These are phyloP conservation scores for Prunella strophiata DNA, from an alignment of 2,797 vertebrate species.

Conservation along the genomic window DNA sequence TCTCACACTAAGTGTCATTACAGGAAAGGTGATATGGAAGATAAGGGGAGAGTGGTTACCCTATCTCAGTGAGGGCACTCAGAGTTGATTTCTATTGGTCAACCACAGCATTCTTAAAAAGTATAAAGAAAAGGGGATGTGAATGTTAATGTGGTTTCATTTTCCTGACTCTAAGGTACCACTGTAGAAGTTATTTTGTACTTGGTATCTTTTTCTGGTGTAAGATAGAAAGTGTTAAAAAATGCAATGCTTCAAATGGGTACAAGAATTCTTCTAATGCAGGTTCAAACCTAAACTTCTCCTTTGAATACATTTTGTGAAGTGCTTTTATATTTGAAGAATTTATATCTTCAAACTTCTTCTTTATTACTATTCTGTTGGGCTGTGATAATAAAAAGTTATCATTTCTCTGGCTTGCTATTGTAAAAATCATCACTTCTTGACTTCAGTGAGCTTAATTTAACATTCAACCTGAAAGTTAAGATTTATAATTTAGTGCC, in stretches of 20 bases:
- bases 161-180: background rate
- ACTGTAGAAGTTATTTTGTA: background rate
- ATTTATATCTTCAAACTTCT: background rate
- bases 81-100: background rate
- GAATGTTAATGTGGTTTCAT: background rate
- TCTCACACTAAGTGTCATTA: background rate
- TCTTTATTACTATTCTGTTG: background rate
- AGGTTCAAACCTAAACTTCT: background rate
- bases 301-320: background rate
- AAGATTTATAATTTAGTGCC: background rate
- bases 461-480: background rate
- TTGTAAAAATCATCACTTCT: background rate
- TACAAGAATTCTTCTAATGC: background rate
- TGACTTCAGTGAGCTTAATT: background rate
- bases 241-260: background rate
- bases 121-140: background rate
- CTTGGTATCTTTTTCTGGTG: background rate
- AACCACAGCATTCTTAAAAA: background rate
- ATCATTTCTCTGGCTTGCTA: background rate
- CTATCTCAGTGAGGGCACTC: background rate
- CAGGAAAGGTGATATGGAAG: background rate
- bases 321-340: background rate
- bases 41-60: background rate
- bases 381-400: background rate
- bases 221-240: background rate